A percentile compares a stretch with the other conserved stretches of the same genome.
These are phyloP conservation scores for Enteromius unitaeniatus DNA, from an alignment of 2,797 vertebrate species.

Conservation along the genomic window DNA sequence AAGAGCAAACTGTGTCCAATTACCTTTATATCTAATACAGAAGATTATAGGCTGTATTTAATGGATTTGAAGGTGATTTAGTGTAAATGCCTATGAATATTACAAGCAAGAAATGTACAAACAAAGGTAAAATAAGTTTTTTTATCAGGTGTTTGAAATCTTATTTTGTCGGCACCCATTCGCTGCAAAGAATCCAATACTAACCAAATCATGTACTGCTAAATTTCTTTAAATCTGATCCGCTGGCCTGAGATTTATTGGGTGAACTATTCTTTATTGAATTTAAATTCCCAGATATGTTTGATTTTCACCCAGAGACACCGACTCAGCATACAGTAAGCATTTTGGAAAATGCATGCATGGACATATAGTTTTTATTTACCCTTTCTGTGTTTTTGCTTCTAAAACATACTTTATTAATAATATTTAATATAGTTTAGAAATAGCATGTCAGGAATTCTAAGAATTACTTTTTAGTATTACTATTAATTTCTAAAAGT, in stretches of 20 bases:
- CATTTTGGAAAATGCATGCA: background rate
- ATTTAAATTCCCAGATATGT: background rate
- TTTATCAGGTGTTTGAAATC: background rate
- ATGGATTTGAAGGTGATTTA: background rate
- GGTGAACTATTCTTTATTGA: background rate
- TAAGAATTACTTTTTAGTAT: background rate
- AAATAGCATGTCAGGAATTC: background rate
- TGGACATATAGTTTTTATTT: background rate
- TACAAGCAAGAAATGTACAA: background rate
- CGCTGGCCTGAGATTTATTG: background rate
- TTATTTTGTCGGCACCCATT: background rate
- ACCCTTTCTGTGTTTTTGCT: background rate
- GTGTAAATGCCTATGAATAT: background rate
- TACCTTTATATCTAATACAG: background rate
- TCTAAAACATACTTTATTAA: background rate
- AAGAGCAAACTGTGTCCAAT: conserved; percentile 1
- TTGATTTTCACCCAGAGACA: background rate
- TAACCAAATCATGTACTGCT: background rate
- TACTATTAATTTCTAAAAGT: background rate
- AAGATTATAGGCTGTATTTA: background rate
- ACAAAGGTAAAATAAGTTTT: background rate
- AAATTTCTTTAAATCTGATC: background rate
- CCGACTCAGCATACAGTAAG: background rate
- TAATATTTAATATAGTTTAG: background rate
- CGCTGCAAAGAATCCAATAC: background rate